Conservation (phyloP, 2,888 invertebrate species). For the Ametastegia equiseti region DNA sequence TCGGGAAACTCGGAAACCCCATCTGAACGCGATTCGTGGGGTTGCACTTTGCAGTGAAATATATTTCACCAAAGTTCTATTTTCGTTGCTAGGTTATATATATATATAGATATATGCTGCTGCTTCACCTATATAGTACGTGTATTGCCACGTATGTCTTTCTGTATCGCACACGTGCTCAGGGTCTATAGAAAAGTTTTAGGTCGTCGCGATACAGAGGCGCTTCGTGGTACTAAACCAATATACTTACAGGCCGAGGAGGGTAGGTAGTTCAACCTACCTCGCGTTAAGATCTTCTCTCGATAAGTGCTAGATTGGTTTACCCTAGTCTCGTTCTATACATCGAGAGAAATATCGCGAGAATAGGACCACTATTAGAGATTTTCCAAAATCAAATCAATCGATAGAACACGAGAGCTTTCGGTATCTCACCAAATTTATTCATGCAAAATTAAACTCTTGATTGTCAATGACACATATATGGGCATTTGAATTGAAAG, state of each 20-base stretch:
- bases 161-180: background rate
- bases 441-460: too few species aligned
- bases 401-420: too few species aligned
- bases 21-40: background rate
- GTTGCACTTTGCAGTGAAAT: background rate
- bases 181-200: conserved; percentile 28
- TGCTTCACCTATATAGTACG: background rate
- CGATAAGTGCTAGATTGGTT: background rate
- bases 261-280: background rate
- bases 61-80: conserved; percentile 35
- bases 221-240: background rate
- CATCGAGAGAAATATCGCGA: background rate
- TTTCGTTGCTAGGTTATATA: background rate
- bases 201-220: conserved; percentile 21
- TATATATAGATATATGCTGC: background rate
- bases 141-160: background rate
- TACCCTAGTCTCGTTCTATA: background rate
- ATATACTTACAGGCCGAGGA: conserved; percentile 6
- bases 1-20: background rate
- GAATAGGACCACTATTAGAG: background rate
- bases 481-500: too few species aligned
- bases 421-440: too few species aligned
- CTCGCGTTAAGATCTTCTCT: conserved; percentile 8
- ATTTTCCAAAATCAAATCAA: background rate
- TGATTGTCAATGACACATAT: too few species aligned